phyloP scores from a whole-genome alignment of 1,140 invertebrate species.

The Drosophila kohkoa region DNA sequence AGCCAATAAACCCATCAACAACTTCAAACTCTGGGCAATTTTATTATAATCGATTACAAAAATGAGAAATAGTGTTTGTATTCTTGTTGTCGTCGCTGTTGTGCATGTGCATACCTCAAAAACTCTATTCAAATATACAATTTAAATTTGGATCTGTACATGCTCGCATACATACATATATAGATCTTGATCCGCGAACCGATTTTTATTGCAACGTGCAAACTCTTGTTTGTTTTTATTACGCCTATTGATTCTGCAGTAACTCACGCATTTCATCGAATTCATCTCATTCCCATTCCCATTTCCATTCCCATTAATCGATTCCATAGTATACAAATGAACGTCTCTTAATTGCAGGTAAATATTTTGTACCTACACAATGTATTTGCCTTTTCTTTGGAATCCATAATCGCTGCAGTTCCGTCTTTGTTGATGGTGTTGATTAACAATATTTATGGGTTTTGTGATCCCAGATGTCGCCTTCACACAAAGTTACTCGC shows the following conservation, averaged over 20 bases:
- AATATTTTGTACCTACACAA: conserved; percentile 33
- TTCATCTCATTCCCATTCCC: conserved; percentile 23
- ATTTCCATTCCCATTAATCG: conserved; percentile 26
- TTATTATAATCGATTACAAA: conserved; percentile 55
- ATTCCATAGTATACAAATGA: conserved; percentile 4
- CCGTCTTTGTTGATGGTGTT: neutral
- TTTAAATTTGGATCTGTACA: conserved; percentile 50
- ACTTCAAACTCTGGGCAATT: conserved; percentile 44
- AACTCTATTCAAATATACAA: conserved; percentile 55
- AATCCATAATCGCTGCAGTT: neutral
- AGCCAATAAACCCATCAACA: conserved; percentile 28
- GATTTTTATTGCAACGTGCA: conserved; percentile 55
- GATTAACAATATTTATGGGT: neutral
- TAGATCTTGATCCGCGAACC: conserved; percentile 47
- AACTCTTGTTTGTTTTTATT: conserved; percentile 62
- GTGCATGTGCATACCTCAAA: conserved; percentile 39
- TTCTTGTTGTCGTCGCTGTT: conserved; percentile 1
- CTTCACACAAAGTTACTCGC: too few species aligned
- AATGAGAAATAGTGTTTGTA: conserved; percentile 11
- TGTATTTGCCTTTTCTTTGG: conserved; percentile 3
- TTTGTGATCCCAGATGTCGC: too few species aligned
- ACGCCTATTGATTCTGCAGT: conserved; percentile 38
- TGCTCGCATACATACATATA: neutral
- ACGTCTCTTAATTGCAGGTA: conserved; percentile 30
- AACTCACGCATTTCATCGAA: conserved; percentile 51